These are phyloP conservation scores for Phaonia tiefii DNA, from an alignment of 2,888 invertebrate genomes.

Conservation along the genomic window DNA sequence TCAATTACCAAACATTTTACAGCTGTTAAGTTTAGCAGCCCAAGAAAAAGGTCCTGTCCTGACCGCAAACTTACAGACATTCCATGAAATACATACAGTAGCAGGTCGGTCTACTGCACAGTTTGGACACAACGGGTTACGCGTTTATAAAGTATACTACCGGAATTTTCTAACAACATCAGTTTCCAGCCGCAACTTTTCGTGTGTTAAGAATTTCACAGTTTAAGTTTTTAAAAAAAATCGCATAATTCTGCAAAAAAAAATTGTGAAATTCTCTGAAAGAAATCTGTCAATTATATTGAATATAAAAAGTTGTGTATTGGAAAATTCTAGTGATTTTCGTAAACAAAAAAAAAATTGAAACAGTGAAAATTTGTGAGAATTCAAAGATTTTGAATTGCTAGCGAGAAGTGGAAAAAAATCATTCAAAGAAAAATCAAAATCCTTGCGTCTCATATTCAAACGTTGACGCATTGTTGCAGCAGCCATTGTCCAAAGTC, in stretches of 20 bases:
- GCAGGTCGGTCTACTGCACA: constrained; percentile 36
- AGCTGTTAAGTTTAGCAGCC: constrained; percentile 41
- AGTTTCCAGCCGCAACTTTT: constrained; percentile 19
- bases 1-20: constrained; percentile 44
- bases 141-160: constrained; percentile 40
- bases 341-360: not conserved
- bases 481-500: constrained; percentile 3
- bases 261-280: no score
- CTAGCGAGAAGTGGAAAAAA: constrained; percentile 5
- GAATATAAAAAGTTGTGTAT: not conserved
- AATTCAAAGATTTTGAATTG: no score
- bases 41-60: constrained; percentile 17
- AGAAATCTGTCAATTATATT: constrained; percentile 61
- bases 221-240: constrained; percentile 19
- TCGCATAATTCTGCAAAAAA: constrained; percentile 22
- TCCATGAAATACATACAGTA: constrained; percentile 24
- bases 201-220: not conserved
- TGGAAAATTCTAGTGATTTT: no score
- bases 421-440: not conserved
- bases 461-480: not conserved
- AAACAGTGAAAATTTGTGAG: not conserved
- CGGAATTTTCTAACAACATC: constrained; percentile 32
- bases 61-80: not conserved
- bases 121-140: constrained; percentile 54
- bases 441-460: not conserved